Base-by-base conservation (phyloP, 2,888 invertebrate genomes). In the Troides oblongomaculatus region DNA sequence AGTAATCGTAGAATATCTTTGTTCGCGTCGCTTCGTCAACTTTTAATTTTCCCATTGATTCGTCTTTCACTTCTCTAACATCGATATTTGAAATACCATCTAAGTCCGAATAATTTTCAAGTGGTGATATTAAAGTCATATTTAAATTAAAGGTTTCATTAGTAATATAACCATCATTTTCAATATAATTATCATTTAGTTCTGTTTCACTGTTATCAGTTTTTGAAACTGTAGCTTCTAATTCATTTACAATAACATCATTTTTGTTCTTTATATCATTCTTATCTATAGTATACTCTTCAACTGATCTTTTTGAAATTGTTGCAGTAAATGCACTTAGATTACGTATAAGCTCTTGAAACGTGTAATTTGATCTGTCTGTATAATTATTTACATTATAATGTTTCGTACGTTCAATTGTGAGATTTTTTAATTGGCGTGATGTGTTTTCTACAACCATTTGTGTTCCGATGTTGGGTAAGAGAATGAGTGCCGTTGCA, bases 1-100 rank as follows among this genome's bases (percentile, higher is more conserved):
- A 89, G 72, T 89, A 92, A 77, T 91, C 91, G 64, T 88, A 81
- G 69, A 86, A 89, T 74, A 92, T 84, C 76, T 88, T 90, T 0
- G 80, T 82, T 76, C 87, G 81, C 2, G 88, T 88, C 1, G 74
- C 83, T 46, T 92, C 90, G 46, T 92, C 90, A 58, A 90, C 80
- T 78, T 84, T 83, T 1, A 90, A 75, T 72, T 89, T 89, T 50
- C 85, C 90, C 84, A 87, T 88, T 2, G 87, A 82, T 72, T 84
- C 86, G 60, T 83, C 79, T 46, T 71, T 67, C 58, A 77, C 75
- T 59, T 71, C 73, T 62, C 73, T 71, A 39, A 72, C 66, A 61
- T 65, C 73, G 21, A 69, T 69, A 66, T 74, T 74, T 50, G 69
- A 71, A 53, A 71, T 69, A 8, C 71, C 72, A 21, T 75, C 72